Conservation (phyloP, 1,140 invertebrate species). For the Nomia melanderi region DNA sequence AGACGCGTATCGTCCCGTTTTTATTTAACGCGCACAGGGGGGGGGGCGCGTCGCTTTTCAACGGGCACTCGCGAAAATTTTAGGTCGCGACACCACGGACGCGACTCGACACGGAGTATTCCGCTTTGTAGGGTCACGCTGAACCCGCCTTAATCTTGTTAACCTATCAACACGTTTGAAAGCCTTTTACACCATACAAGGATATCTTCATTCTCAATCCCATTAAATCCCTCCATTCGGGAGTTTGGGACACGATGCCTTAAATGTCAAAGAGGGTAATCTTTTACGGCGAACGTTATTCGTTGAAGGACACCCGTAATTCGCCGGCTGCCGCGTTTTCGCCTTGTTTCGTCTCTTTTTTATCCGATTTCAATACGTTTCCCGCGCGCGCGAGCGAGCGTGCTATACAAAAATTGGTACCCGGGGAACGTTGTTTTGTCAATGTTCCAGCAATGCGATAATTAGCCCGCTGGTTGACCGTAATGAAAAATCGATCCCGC, state of each 20-base stretch:
- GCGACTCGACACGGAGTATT: slow-evolving; percentile 49
- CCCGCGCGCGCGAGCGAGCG: no score
- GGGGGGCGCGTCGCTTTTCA: background rate
- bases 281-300: slow-evolving; percentile 31
- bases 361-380: background rate
- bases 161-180: slow-evolving; percentile 66
- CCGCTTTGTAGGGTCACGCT: slow-evolving; percentile 49
- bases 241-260: slow-evolving; percentile 50
- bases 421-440: background rate
- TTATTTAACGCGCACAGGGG: no score
- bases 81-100: slow-evolving; percentile 20
- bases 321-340: background rate
- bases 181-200: slow-evolving; percentile 52
- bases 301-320: background rate
- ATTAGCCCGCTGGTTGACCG: slow-evolving; percentile 12
- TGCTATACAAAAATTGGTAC: background rate
- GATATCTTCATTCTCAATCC: slow-evolving; percentile 64
- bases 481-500: slow-evolving; percentile 35
- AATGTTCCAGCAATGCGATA: slow-evolving; percentile 1
- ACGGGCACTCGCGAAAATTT: slow-evolving; percentile 21
- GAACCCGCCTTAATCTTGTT: slow-evolving; percentile 63
- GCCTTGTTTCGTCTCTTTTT: background rate
- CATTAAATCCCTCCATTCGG: slow-evolving; percentile 62
- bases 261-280: slow-evolving; percentile 54
- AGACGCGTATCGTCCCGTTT: no score